phyloP scores from a whole-genome alignment of 2,888 invertebrate species.

The Azorinus chamasolen region DNA sequence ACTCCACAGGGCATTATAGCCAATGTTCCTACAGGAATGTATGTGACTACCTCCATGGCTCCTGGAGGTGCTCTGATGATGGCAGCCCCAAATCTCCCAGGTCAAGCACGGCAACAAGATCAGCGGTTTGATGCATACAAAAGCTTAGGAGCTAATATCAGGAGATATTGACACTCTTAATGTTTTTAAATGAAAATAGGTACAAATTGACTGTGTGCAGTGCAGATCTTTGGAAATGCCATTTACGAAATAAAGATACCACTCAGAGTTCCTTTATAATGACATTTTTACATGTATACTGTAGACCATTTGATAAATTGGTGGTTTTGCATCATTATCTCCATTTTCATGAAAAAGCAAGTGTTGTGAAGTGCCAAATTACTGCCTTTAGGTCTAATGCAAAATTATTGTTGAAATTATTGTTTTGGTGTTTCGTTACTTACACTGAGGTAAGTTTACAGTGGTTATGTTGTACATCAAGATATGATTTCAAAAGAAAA shows the following conservation, averaged over 20 bases:
- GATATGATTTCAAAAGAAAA: too few relatives aligned
- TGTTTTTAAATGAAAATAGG: not conserved
- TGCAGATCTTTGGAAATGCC: not conserved
- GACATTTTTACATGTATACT: too few relatives aligned
- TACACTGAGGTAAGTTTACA: too few relatives aligned
- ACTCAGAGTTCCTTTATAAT: not conserved
- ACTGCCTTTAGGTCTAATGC: too few relatives aligned
- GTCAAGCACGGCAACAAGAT: conserved; percentile 62
- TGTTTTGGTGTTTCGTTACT: too few relatives aligned
- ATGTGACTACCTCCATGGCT: conserved; percentile 68
- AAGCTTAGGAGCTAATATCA: conserved; percentile 53
- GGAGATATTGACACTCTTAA: conserved; percentile 41
- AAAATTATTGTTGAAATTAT: too few relatives aligned
- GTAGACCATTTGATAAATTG: too few relatives aligned
- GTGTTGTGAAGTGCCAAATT: too few relatives aligned
- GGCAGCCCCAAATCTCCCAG: conserved; percentile 60
- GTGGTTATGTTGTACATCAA: too few relatives aligned
- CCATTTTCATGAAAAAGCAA: too few relatives aligned
- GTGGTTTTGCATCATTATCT: too few relatives aligned
- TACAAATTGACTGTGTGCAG: not conserved
- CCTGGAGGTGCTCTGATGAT: conserved; percentile 64
- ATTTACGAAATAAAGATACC: not conserved
- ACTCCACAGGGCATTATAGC: conserved; percentile 64
- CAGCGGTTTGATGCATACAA: conserved; percentile 75
- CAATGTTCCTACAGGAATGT: conserved; percentile 70